Conservation (phyloP, 2,113 vertebrate genomes). For the Neopipo cinnamomea region DNA sequence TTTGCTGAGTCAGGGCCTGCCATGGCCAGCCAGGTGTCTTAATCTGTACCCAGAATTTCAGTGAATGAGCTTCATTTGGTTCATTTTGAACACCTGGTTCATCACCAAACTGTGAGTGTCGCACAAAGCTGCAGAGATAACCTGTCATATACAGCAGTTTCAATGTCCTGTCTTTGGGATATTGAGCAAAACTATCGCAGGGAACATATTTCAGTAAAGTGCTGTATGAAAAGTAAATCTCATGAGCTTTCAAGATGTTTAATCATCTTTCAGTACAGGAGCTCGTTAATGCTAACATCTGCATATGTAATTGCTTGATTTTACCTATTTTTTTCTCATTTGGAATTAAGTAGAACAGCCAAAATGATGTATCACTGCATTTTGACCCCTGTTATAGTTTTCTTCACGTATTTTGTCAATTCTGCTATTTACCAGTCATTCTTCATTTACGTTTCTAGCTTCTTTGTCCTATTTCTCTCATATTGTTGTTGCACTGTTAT, state of each 20-base stretch:
- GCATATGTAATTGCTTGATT: slow-evolving; percentile 36
- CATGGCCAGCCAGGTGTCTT: background rate
- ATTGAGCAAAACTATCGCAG: background rate
- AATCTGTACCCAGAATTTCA: background rate
- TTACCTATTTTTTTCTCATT: slow-evolving; percentile 28
- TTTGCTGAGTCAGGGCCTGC: slow-evolving; percentile 44
- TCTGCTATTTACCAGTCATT: background rate
- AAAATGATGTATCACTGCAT: slow-evolving; percentile 3
- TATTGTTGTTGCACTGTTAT: background rate
- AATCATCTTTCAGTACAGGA: slow-evolving; percentile 46
- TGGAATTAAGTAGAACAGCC: background rate
- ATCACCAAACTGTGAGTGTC: background rate
- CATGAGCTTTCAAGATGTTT: slow-evolving; percentile 32
- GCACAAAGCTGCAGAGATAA: background rate
- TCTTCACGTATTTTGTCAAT: background rate
- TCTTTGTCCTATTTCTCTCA: background rate
- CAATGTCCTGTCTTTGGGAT: background rate
- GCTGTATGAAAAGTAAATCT: slow-evolving; percentile 6
- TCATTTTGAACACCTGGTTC: slow-evolving; percentile 20
- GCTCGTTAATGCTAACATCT: slow-evolving; percentile 20
- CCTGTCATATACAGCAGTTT: background rate
- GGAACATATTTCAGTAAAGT: background rate
- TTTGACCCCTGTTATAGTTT: slow-evolving; percentile 18
- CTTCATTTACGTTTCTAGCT: background rate
- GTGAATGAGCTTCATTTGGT: background rate